Base-by-base conservation (phyloP, 1,140 invertebrate species). In the Macrotrachela quadricornifera region DNA sequence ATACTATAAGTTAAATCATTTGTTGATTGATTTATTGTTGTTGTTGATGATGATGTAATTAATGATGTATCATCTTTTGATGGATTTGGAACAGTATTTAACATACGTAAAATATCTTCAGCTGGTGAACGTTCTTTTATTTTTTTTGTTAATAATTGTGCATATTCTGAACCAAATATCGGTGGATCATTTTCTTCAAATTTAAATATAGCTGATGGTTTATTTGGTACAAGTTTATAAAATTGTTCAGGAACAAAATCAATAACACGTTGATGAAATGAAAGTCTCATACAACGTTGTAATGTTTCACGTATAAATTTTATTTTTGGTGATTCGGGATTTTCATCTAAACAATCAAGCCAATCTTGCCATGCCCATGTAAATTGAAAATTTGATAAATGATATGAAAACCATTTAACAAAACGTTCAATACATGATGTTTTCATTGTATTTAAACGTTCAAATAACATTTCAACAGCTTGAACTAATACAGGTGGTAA, bases 351-450 rank as follows among this genome's bases (percentile, higher is more conserved):
- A 59, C 66, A 67, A 37, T 66, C 63, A 15, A 56, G 56, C 73
- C 74, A 75, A 53, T 75, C 73, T n/a, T 68, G 64, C 94, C 94
- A 99, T 2, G 83, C 87, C 91, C 92, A 99, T 49, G 86, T 79
- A 63, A 92, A 96, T 69, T 96, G 88, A 64, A 97, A 97, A 71
- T 99, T 97, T 64, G 90, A 96, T 67, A 99, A 75, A 73, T 99
- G 92, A 65, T 96, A 97, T 0, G 85, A 79, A 73, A 99, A 97
- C 92, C 92, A 99, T 63, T 79, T 82, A 3, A 85, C 82, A 70
- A 97, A 92, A 59, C 90, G 80, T 67, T 97, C 90, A 70, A 97
- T 87, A 65, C 88, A 90, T 6, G 83, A 79, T 1, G 85, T 80
- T 64, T 95, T 92, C 91, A 99, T 96, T 11, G 81, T 80, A 63